These are phyloP conservation scores for Drosophila hydei DNA, from an alignment of 1,140 invertebrate genomes.

Conservation along the genomic window DNA sequence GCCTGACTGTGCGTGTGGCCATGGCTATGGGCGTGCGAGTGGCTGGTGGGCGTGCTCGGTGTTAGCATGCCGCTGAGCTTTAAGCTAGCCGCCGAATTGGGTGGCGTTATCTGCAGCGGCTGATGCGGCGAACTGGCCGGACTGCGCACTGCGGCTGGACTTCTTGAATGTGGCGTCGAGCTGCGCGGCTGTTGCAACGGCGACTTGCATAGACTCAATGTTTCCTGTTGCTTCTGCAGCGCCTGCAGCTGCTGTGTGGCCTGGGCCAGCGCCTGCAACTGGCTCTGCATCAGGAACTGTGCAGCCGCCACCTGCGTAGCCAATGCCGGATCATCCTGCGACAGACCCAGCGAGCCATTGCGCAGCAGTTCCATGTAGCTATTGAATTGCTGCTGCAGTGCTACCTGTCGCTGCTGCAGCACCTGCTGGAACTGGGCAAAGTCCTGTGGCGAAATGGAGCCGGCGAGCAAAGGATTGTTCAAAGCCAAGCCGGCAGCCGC, in stretches of 20 bases:
- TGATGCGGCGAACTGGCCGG: slow-evolving; percentile 71
- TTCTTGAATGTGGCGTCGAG: slow-evolving; percentile 84
- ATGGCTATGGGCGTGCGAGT: slow-evolving; percentile 55
- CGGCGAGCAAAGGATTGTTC: slow-evolving; percentile 50
- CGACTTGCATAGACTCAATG: slow-evolving; percentile 80
- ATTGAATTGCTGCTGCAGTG: slow-evolving; percentile 79
- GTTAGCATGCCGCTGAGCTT: slow-evolving; percentile 84
- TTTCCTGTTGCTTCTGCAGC: slow-evolving; percentile 88
- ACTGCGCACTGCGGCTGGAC: slow-evolving; percentile 82
- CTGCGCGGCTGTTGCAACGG: slow-evolving; percentile 82
- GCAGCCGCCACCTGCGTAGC: slow-evolving; percentile 74
- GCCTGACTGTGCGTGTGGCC: slow-evolving; percentile 12
- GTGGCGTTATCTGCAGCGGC: slow-evolving; percentile 83
- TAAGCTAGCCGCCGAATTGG: slow-evolving; percentile 72
- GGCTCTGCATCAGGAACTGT: slow-evolving; percentile 80
- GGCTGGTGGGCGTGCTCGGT: slow-evolving; percentile 86
- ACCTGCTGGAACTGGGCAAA: slow-evolving; percentile 77
- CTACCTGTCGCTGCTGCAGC: slow-evolving; percentile 75
- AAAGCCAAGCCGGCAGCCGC: slow-evolving; percentile 58
- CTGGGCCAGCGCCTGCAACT: slow-evolving; percentile 91
- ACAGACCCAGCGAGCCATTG: slow-evolving; percentile 63
- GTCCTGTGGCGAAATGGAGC: slow-evolving; percentile 68
- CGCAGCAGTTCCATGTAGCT: slow-evolving; percentile 76
- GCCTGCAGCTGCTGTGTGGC: slow-evolving; percentile 93
- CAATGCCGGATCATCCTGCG: slow-evolving; percentile 71